Evolutionary conservation across 2,797 vertebrate genomes (phyloP).

Genomic region (Discoglossus pictus): DNA sequence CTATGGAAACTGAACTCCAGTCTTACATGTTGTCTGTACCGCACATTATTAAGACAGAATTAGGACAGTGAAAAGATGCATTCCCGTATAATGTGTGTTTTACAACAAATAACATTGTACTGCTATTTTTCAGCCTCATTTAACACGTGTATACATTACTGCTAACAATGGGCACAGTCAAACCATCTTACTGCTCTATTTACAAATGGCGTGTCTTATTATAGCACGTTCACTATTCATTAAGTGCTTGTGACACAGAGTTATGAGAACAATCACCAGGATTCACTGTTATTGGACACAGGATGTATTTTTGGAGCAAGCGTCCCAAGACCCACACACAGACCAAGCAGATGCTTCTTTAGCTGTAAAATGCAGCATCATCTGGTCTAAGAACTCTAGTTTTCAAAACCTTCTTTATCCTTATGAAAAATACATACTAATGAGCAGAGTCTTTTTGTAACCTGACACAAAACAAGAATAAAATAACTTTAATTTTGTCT

Average conservation of each 20-base stretch:
- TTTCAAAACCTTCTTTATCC: no score
- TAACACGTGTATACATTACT: slow-evolving; percentile 31
- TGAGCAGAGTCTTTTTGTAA: no score
- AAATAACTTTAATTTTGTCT: no score
- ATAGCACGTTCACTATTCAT: not conserved
- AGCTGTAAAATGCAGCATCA: no score
- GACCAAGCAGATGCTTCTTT: no score
- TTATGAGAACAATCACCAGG: no score
- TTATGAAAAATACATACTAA: no score
- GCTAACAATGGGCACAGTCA: slow-evolving; percentile 37
- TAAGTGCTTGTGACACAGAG: not conserved
- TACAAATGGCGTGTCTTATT: slow-evolving; percentile 5
- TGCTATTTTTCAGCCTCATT: slow-evolving; percentile 17
- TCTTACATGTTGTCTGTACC: slow-evolving; percentile 43
- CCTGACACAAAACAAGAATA: no score
- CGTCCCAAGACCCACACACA: no score
- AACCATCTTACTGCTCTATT: slow-evolving; percentile 30
- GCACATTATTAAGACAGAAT: slow-evolving; percentile 44
- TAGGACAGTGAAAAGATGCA: slow-evolving; percentile 29
- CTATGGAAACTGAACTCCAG: slow-evolving; percentile 45
- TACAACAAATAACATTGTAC: not conserved
- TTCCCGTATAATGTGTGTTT: slow-evolving; percentile 22
- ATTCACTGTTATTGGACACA: no score
- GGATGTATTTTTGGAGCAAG: no score
- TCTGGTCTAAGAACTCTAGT: no score